Evolutionary conservation across 2,888 invertebrate genomes (phyloP), one percentile per base, ranked within the genome.

Genomic region (Macaria liturata): DNA sequence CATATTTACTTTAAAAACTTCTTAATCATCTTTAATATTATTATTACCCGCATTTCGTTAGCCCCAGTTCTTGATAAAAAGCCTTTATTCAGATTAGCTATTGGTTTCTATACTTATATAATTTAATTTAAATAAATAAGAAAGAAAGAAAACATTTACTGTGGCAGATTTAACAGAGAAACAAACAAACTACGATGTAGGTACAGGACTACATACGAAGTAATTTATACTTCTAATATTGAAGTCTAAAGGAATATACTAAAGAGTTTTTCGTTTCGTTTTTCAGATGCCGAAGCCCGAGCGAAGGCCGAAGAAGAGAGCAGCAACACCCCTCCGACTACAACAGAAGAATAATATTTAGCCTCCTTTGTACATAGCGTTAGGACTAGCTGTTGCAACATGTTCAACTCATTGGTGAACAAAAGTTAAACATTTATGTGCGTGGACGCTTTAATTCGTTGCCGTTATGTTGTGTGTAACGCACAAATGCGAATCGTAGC

Each of bases 241-340:
- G 1, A 20, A 20, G 20, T 20, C 20, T 20, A 20, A 20, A 20
- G 1, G 20, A 20, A 20, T 20, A 20, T 20, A 20, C 20, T 20
- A 20, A 20, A 20, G 20, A 20, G 20, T 20, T 20, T 20, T 2
- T 20, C 20, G 20, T 20, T 20, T 20, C 32, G 7, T 30, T 43
- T 52, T 76, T 6, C 81, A 94, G 94, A 94, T 68, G 94, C 93
- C 6, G 94, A 94, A 76, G 88, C 91, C 43, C 84, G 93, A 59
- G 93, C 93, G 71, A 92, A 82, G 7, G 34, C 34, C 4, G 34
- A 37, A 37, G 88, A 87, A 68, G 91, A 88, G 73, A 81, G 70
- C 72, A 81, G 75, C 71, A 77, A 71, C 40, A 72, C 77, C 7
- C 80, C 84, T 40, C 78, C 83, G 43, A 76, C 83, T 40, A 71